Percentiles rank a stretch among this genome's conserved stretches.
phyloP scores from a whole-genome alignment of 2,113 vertebrate genomes.

The Holacanthus passer region DNA sequence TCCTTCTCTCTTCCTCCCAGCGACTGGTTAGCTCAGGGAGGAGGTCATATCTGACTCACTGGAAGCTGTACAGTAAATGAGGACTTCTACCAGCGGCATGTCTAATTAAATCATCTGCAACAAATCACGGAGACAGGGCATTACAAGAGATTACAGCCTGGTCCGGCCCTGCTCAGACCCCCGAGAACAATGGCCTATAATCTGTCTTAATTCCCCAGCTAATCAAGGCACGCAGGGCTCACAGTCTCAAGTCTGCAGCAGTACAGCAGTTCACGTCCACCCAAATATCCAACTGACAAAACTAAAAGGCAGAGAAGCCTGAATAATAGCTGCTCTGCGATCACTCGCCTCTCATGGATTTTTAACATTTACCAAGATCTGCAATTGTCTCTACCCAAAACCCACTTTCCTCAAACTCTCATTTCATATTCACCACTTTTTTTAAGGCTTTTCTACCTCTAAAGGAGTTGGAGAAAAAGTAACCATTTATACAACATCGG shows the following conservation, averaged over 20 bases:
- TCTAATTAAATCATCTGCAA: slow-evolving; percentile 81
- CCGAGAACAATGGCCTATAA: slow-evolving; percentile 80
- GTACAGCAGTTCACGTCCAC: slow-evolving; percentile 41
- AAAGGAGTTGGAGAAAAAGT: slow-evolving; percentile 13
- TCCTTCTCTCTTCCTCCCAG: not conserved
- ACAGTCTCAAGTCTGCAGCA: slow-evolving; percentile 27
- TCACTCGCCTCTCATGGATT: slow-evolving; percentile 22
- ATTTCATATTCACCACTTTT: slow-evolving; percentile 39
- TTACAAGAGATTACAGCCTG: slow-evolving; percentile 79
- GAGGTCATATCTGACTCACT: slow-evolving; percentile 21
- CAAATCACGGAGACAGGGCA: slow-evolving; percentile 73
- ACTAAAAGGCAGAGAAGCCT: slow-evolving; percentile 20
- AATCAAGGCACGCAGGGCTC: slow-evolving; percentile 72
- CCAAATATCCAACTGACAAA: slow-evolving; percentile 50
- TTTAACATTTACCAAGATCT: slow-evolving; percentile 28
- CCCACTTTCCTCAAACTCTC: slow-evolving; percentile 4
- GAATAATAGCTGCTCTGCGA: slow-evolving; percentile 9
- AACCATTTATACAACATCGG: slow-evolving; percentile 13
- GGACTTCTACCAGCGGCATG: slow-evolving; percentile 64
- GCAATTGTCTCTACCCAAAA: slow-evolving; percentile 16
- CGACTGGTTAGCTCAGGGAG: not conserved
- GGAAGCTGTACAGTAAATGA: slow-evolving; percentile 37
- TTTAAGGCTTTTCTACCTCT: slow-evolving; percentile 4
- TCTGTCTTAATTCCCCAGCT: slow-evolving; percentile 79
- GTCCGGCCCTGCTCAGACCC: slow-evolving; percentile 46